A percentile compares a stretch with the other conserved stretches of the same genome.
phyloP scores from a whole-genome alignment of 2,888 invertebrate species.

The Lasioglossum malachurum region DNA sequence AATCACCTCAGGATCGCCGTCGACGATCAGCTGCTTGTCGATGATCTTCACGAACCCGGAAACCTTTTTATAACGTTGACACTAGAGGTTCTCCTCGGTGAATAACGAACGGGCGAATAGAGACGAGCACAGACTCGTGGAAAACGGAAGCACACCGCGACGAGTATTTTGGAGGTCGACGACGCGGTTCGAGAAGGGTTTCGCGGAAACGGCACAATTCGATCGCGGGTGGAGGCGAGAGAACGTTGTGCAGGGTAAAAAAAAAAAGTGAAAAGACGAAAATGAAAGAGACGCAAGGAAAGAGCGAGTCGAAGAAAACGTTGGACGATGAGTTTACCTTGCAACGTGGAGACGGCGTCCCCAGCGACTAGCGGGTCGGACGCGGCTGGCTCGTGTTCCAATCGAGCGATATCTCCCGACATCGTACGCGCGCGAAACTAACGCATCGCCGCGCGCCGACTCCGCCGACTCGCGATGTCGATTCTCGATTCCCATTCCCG shows the following conservation, averaged over 20 bases:
- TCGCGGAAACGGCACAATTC: neutral
- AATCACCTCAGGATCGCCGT: neutral
- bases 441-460: conserved; percentile 47
- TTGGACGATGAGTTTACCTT: conserved; percentile 43
- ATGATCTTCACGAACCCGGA: neutral
- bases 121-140: neutral
- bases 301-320: neutral
- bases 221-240: neutral
- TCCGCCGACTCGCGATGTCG: conserved; percentile 17
- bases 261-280: neutral
- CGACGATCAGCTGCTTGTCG: neutral
- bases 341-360: conserved; percentile 36
- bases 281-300: too few relatives aligned
- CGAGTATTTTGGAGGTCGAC: neutral
- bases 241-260: neutral
- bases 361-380: conserved; percentile 50
- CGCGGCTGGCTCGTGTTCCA: conserved; percentile 54
- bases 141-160: neutral
- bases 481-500: conserved; percentile 10
- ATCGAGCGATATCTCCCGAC: conserved; percentile 60
- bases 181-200: neutral
- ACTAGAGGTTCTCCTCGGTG: neutral
- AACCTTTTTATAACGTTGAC: neutral
- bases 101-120: neutral
- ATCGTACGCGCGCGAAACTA: conserved; percentile 57